Base-by-base conservation (phyloP, 2,113 vertebrate genomes). In the Seriola aureovittata region DNA sequence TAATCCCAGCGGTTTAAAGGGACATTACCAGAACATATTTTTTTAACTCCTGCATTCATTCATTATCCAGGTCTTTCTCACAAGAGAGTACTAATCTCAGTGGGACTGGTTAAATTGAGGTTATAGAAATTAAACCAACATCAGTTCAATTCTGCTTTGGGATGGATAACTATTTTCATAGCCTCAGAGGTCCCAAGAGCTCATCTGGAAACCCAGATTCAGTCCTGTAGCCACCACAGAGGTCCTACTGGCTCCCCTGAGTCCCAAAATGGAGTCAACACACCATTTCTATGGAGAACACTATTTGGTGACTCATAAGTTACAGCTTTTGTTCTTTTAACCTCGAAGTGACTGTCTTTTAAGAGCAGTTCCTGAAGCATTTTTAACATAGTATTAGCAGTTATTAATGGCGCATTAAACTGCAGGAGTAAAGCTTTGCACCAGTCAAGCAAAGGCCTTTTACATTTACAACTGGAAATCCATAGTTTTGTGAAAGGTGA, bases 171-270 rank as follows among this genome's bases (percentile, higher is more conserved):
- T 44, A 32, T 63, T 80, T 77, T 78, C 42, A 63, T 72, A 66
- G 76, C 40, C 48, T 48, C 23, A 65, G 17, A 82, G 60, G 46
- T 82, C 78, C 77, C 72, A 48, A 13, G 72, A 75, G 79, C 48
- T 68, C 67, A 48, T 82, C 69, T 71, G 72, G 73, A 85, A 74
- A 83, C 55, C 60, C 6, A 78, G 67, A 77, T 55, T 82, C 78
- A 52, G 13, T 66, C 29, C 54, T 60, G 52, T 16, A 68, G 50
- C 79, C 82, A 75, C 52, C 68, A 57, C 63, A 57, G 65, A 64
- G 63, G 71, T 79, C 58, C 66, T 54, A 46, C 73, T 48, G 11
- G 55, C 59, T 75, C 86, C 38, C 73, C 55, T 6, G 78, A 57
- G 81, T 50, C 17, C 38, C 34, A 59, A 63, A 78, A 69, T 65